Conservation (phyloP, 2,888 invertebrate species). For the Allophyes oxyacanthae region DNA sequence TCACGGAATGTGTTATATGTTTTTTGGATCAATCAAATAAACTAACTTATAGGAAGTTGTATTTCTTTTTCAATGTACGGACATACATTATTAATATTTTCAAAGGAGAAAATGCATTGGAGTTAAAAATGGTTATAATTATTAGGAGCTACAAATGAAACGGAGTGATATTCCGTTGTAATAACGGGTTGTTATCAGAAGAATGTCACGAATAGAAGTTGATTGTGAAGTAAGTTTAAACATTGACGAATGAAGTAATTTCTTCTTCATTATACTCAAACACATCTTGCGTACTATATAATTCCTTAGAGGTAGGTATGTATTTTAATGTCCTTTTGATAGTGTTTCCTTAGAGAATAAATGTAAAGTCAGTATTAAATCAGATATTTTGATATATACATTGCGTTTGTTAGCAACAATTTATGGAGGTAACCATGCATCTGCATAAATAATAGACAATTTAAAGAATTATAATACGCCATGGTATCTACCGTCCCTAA, state of each 20-base stretch:
- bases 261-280: no score
- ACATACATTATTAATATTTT: no score
- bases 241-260: no score
- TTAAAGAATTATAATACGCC: constrained; percentile 7
- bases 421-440: constrained; percentile 76
- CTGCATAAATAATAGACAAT: constrained; percentile 63
- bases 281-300: no score
- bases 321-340: constrained; percentile 28
- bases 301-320: no score
- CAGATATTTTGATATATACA: constrained; percentile 37
- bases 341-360: background rate
- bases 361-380: constrained; percentile 7
- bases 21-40: no score
- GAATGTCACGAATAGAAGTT: background rate
- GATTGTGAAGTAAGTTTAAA: no score
- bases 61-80: no score
- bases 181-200: background rate
- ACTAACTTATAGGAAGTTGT: no score
- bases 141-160: background rate
- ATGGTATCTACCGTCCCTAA: background rate
- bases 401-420: constrained; percentile 37
- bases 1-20: no score
- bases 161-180: constrained; percentile 5
- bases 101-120: background rate
- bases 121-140: background rate